Conservation (phyloP, 2,888 invertebrate species). For the Abscondita cerata region DNA sequence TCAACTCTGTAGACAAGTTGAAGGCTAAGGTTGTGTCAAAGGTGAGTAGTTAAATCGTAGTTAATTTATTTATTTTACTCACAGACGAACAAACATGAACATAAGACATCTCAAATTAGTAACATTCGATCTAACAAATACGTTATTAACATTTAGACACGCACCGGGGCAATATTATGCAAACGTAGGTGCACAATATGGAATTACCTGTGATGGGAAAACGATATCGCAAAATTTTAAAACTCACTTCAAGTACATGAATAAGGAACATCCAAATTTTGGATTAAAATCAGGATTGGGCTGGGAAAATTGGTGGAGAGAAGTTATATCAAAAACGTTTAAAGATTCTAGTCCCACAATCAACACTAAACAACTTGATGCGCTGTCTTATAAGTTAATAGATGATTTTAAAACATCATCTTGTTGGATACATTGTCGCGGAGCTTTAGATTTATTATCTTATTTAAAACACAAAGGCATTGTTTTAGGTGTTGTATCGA, state of each 20-base stretch:
- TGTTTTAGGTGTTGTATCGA: slow-evolving; percentile 81
- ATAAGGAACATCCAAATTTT: slow-evolving; percentile 78
- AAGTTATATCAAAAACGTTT: slow-evolving; percentile 71
- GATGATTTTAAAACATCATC: slow-evolving; percentile 73
- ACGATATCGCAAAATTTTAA: slow-evolving; percentile 69
- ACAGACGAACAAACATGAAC: slow-evolving; percentile 52
- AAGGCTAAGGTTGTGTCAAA: too few species aligned
- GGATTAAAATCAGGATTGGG: slow-evolving; percentile 71
- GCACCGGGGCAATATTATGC: slow-evolving; percentile 79
- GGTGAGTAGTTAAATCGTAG: too few species aligned
- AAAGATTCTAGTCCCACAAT: slow-evolving; percentile 58
- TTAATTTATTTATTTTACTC: background rate
- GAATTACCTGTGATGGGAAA: slow-evolving; percentile 67
- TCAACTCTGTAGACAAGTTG: too few species aligned
- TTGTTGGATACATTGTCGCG: slow-evolving; percentile 77
- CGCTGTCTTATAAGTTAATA: slow-evolving; percentile 68
- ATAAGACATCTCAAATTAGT: slow-evolving; percentile 67
- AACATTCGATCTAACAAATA: slow-evolving; percentile 90
- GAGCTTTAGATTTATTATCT: slow-evolving; percentile 69
- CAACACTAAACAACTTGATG: slow-evolving; percentile 57
- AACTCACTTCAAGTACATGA: slow-evolving; percentile 69
- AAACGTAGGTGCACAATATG: slow-evolving; percentile 72
- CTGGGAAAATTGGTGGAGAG: slow-evolving; percentile 86
- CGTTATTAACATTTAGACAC: slow-evolving; percentile 74
- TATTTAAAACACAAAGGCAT: slow-evolving; percentile 62